Evolutionary conservation across 2,797 vertebrate species (phyloP).

Genomic region (Hypotaenidia philippensis): DNA sequence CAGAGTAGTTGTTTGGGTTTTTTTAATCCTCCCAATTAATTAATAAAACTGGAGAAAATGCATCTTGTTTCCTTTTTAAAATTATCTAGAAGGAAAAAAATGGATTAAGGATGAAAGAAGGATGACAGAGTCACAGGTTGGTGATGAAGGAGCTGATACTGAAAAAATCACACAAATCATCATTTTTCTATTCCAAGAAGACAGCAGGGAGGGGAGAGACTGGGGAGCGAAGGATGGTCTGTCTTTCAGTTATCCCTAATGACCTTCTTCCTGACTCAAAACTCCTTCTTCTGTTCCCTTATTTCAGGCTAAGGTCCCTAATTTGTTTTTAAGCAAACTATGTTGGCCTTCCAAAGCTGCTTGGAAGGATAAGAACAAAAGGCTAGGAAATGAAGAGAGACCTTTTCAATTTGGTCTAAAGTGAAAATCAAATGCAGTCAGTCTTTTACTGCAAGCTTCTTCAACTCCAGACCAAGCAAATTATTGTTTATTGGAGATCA

Average conservation of each 20-base stretch:
- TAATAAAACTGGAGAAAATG: not conserved
- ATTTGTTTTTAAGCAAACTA: not conserved
- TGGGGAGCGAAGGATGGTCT: not conserved
- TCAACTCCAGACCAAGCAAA: not conserved
- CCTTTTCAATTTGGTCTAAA: not conserved
- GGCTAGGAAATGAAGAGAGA: not conserved
- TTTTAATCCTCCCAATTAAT: not conserved
- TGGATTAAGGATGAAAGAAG: not conserved
- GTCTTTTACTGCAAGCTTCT: not conserved
- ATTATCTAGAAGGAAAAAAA: not conserved
- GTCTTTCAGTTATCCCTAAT: not conserved
- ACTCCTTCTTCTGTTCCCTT: not conserved
- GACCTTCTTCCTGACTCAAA: not conserved
- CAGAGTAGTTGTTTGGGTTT: not conserved
- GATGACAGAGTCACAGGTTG: not conserved
- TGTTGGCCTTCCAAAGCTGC: not conserved
- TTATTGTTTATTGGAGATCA: not conserved
- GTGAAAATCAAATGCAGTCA: not conserved
- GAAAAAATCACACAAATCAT: not conserved
- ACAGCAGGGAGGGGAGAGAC: accelerated
- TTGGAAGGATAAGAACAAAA: not conserved
- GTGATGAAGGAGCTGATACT: not conserved
- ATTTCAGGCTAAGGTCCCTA: not conserved
- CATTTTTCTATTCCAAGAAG: not conserved
- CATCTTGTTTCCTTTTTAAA: not conserved